Conservation (phyloP, 2,113 vertebrate genomes). For the Progne subis region DNA sequence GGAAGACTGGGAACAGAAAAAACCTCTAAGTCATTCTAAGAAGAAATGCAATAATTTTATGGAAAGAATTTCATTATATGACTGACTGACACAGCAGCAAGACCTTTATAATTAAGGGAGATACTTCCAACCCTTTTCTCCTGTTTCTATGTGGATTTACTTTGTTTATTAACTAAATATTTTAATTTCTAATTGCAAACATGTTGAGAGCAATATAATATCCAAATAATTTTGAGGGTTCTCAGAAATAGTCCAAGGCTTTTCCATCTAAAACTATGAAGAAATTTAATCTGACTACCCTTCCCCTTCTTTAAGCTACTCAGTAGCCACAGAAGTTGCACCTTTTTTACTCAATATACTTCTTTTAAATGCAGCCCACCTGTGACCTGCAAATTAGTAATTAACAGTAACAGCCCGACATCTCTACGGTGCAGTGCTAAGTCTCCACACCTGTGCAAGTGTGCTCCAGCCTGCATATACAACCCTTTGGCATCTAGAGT, state of each 20-base stretch:
- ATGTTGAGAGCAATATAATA: neutral
- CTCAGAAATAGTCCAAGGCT: neutral
- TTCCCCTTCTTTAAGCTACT: neutral
- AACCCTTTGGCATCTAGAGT: neutral
- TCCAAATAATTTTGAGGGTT: neutral
- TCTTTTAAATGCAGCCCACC: neutral
- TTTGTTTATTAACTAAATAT: neutral
- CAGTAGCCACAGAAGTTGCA: neutral
- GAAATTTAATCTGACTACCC: neutral
- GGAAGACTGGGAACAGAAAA: neutral
- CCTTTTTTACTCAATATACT: neutral
- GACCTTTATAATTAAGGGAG: neutral
- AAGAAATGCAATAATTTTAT: neutral
- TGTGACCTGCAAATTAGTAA: neutral
- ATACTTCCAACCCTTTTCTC: neutral
- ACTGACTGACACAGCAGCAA: neutral
- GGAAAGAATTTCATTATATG: neutral
- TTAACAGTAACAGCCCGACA: neutral
- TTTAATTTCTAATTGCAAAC: neutral
- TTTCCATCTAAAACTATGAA: neutral
- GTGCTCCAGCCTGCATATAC: neutral
- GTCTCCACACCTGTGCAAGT: neutral
- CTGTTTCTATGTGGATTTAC: neutral
- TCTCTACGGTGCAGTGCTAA: neutral
- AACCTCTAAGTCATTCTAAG: neutral